These are phyloP conservation scores for Mamestra brassicae DNA, from an alignment of 2,888 invertebrate species.

Conservation along the genomic window DNA sequence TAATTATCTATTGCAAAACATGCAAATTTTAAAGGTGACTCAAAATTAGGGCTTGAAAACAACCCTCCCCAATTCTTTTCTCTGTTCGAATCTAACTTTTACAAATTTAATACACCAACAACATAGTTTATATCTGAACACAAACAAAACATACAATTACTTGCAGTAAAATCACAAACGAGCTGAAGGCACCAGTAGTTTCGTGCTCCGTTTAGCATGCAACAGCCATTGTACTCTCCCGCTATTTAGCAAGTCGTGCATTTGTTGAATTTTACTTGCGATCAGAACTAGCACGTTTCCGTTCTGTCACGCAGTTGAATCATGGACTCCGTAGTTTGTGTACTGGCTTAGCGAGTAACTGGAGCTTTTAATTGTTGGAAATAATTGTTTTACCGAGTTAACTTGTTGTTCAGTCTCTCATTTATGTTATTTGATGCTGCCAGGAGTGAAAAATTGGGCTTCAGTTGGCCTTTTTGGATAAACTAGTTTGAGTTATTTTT, in stretches of 20 bases:
- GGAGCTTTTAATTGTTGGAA: constrained; percentile 14
- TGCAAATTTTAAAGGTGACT: too few species aligned
- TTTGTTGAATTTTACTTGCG: constrained; percentile 52
- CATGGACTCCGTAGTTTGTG: constrained; percentile 39
- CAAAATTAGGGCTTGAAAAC: too few species aligned
- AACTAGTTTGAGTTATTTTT: neutral
- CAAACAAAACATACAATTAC: constrained; percentile 5
- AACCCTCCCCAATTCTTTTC: too few species aligned
- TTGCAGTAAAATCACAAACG: constrained; percentile 31
- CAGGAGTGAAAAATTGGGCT: too few species aligned
- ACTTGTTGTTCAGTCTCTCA: neutral
- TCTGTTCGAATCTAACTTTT: too few species aligned
- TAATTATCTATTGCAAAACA: too few species aligned
- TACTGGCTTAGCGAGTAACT: constrained; percentile 27
- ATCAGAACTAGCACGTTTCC: constrained; percentile 46
- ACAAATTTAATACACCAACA: neutral
- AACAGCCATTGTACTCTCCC: constrained; percentile 43
- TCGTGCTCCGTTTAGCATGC: constrained; percentile 51
- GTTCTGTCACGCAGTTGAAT: constrained; percentile 40
- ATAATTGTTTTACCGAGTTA: constrained; percentile 10
- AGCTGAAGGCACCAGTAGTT: constrained; percentile 31
- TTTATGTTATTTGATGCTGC: neutral
- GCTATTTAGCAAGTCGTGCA: constrained; percentile 57
- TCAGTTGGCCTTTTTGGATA: neutral
- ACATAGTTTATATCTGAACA: neutral